Percentiles rank a stretch among this genome's conserved stretches.
These are phyloP conservation scores for Nothobranchius kuhntae DNA, from an alignment of 2,113 vertebrate genomes.

Conservation along the genomic window DNA sequence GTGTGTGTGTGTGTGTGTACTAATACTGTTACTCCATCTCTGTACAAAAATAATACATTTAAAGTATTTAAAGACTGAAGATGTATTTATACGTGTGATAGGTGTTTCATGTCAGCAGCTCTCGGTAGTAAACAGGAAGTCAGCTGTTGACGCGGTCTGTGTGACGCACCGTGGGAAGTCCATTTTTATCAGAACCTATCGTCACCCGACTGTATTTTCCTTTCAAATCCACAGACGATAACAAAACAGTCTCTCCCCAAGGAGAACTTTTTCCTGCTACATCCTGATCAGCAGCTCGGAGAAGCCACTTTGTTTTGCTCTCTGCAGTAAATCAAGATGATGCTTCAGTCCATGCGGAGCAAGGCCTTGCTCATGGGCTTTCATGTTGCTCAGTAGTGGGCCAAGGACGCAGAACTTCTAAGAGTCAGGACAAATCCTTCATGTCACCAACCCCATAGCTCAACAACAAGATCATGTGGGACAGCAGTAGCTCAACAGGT, in stretches of 20 bases:
- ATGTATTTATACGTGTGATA: too few relatives aligned
- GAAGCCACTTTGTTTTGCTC: slow-evolving; percentile 17
- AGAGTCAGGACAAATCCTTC: neutral
- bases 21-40: too few relatives aligned
- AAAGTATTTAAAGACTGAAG: too few relatives aligned
- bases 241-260: neutral
- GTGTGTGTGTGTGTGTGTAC: too few relatives aligned
- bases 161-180: too few relatives aligned
- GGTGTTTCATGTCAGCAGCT: too few relatives aligned
- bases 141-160: too few relatives aligned
- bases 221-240: slow-evolving; percentile 1
- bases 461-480: too few relatives aligned
- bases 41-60: too few relatives aligned
- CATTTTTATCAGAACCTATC: too few relatives aligned
- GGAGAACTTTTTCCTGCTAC: neutral
- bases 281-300: neutral
- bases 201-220: neutral
- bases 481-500: neutral
- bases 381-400: neutral
- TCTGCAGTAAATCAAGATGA: slow-evolving; percentile 22
- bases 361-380: slow-evolving; percentile 12
- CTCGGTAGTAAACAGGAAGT: too few relatives aligned
- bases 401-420: neutral
- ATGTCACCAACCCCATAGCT: neutral
- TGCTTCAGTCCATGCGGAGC: slow-evolving; percentile 12